These are phyloP conservation scores for Toxostoma redivivum DNA, from an alignment of 2,113 vertebrate species.

Conservation along the genomic window DNA sequence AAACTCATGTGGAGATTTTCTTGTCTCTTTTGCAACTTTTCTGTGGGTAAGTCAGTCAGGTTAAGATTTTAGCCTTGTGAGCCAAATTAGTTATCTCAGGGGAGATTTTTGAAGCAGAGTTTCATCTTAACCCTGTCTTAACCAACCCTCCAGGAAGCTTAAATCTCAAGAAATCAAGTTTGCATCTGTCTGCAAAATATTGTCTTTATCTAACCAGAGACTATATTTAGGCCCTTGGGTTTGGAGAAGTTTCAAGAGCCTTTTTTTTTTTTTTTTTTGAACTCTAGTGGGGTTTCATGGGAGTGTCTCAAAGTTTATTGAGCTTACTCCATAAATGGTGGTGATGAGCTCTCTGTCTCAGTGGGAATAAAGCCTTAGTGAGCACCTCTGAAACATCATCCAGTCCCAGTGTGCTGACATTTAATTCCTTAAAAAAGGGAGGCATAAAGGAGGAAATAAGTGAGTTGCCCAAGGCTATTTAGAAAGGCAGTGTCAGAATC, in stretches of 20 bases:
- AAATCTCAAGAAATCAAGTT: background rate
- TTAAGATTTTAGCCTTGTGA: background rate
- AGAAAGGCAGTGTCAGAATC: background rate
- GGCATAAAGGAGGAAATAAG: background rate
- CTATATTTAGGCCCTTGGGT: background rate
- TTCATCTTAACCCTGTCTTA: background rate
- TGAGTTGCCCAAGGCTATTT: background rate
- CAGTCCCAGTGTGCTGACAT: background rate
- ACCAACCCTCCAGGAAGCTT: constrained; percentile 29
- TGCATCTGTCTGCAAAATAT: constrained; percentile 8
- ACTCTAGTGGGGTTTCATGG: background rate
- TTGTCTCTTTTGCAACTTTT: background rate
- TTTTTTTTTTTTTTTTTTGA: background rate
- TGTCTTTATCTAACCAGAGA: background rate
- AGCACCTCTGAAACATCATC: background rate
- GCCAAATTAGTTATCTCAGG: background rate
- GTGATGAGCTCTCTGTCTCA: background rate
- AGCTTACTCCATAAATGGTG: background rate
- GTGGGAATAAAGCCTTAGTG: background rate
- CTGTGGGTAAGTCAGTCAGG: background rate
- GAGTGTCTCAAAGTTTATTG: background rate
- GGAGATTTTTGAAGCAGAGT: background rate
- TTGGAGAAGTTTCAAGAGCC: background rate
- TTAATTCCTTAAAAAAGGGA: background rate
- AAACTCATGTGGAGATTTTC: background rate